A percentile compares a stretch with the other conserved stretches of the same genome.
These are phyloP conservation scores for Lytechinus pictus DNA, from an alignment of 35 echinoderm and acorn worm genomes.

Conservation along the genomic window DNA sequence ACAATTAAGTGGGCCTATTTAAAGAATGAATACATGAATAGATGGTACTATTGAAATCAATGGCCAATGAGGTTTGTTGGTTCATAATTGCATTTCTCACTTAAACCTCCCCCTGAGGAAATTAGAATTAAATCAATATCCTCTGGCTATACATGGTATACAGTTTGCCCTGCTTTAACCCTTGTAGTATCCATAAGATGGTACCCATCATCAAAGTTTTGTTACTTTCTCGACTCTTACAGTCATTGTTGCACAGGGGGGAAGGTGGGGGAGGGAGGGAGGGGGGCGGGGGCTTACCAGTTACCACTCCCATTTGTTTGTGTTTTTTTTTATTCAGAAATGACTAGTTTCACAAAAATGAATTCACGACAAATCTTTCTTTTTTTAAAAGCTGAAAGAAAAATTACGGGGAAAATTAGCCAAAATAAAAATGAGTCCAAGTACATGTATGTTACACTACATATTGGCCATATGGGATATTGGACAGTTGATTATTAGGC, in stretches of 20 bases:
- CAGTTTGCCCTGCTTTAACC: neutral
- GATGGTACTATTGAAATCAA: constrained; percentile 20
- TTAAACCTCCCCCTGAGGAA: neutral
- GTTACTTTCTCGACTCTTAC: neutral
- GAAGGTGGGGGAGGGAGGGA: too few relatives aligned
- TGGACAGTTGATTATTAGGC: too few relatives aligned
- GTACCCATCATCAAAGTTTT: neutral
- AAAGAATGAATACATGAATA: neutral
- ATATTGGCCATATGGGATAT: too few relatives aligned
- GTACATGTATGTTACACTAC: too few relatives aligned
- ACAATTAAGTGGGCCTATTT: neutral
- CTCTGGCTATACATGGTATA: neutral
- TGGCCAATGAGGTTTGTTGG: neutral
- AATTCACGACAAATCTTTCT: too few relatives aligned
- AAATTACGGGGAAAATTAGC: too few relatives aligned
- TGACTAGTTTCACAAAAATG: too few relatives aligned
- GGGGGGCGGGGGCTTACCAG: too few relatives aligned
- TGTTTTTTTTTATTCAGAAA: too few relatives aligned
- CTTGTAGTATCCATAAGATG: neutral
- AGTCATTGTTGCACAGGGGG: neutral
- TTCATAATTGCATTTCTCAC: neutral
- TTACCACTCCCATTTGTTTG: too few relatives aligned
- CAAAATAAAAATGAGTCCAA: too few relatives aligned
- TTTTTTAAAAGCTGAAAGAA: too few relatives aligned
- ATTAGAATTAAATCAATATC: neutral